A percentile compares a stretch with the other conserved stretches of the same genome.
Conservation (phyloP, 2,888 invertebrate genomes). For the Corbicula japonica region DNA sequence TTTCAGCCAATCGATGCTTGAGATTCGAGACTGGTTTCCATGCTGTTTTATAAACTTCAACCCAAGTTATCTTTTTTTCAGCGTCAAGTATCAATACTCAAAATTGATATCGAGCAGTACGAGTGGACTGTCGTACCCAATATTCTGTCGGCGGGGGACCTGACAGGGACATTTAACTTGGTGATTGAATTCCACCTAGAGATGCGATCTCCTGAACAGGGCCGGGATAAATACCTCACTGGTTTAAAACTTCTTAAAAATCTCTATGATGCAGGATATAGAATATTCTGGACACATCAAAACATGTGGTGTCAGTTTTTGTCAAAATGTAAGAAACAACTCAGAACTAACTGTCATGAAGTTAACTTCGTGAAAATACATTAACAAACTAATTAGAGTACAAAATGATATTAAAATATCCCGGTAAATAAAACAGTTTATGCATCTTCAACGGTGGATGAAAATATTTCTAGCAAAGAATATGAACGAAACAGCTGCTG, state of each 20-base stretch:
- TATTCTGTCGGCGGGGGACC: conserved; percentile 47
- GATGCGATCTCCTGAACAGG: conserved; percentile 54
- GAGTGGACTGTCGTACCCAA: conserved; percentile 72
- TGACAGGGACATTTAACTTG: conserved; percentile 58
- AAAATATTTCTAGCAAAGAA: too few relatives aligned
- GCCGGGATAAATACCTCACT: conserved; percentile 57
- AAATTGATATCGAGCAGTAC: conserved; percentile 73
- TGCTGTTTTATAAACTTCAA: neutral
- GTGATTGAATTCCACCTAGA: conserved; percentile 69
- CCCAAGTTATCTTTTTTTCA: conserved; percentile 31
- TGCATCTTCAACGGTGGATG: too few relatives aligned
- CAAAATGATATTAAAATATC: too few relatives aligned
- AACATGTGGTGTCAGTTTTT: conserved; percentile 67
- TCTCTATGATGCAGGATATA: conserved; percentile 62
- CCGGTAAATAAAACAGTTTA: too few relatives aligned
- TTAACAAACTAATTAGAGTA: neutral
- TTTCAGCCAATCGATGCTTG: too few relatives aligned
- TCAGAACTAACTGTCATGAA: conserved; percentile 62
- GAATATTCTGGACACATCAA: conserved; percentile 70
- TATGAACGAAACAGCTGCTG: too few relatives aligned
- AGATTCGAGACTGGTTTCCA: neutral
- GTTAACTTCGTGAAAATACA: conserved; percentile 42
- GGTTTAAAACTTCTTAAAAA: conserved; percentile 62
- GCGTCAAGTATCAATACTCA: conserved; percentile 62
- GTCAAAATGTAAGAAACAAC: conserved; percentile 63